A percentile compares a stretch with the other conserved stretches of the same genome.
These are phyloP conservation scores for Agapornis canus DNA, from an alignment of 2,797 vertebrate genomes.

Conservation along the genomic window DNA sequence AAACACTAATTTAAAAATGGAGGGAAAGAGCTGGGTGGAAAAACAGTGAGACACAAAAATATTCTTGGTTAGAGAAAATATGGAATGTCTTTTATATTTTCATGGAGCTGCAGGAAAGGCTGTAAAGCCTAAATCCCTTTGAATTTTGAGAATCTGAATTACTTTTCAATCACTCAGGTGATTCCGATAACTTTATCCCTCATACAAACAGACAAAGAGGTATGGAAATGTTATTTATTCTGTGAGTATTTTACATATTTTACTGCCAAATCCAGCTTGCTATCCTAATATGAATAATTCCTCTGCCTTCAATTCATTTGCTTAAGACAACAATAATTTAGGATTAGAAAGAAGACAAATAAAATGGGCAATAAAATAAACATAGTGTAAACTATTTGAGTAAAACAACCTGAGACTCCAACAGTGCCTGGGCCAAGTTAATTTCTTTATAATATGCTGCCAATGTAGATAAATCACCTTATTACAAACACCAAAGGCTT, in stretches of 20 bases:
- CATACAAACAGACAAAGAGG: slow-evolving; percentile 3
- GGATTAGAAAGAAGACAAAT: slow-evolving; percentile 33
- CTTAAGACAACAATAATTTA: slow-evolving; percentile 33
- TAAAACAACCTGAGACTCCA: neutral
- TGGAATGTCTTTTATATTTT: neutral
- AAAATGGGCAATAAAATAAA: neutral
- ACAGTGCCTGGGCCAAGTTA: neutral
- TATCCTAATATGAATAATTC: neutral
- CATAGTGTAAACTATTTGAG: neutral
- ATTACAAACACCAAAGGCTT: neutral
- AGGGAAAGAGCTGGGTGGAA: neutral
- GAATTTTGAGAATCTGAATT: neutral
- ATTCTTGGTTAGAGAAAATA: neutral
- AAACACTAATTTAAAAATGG: neutral
- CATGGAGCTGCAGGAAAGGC: neutral
- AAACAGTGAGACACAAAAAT: neutral
- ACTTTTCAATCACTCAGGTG: neutral
- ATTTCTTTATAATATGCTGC: neutral
- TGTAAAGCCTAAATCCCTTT: slow-evolving; percentile 17
- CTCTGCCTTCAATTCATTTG: slow-evolving; percentile 3
- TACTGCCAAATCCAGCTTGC: slow-evolving; percentile 6
- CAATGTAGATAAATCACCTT: neutral
- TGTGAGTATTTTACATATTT: slow-evolving; percentile 2
- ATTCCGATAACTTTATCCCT: slow-evolving; percentile 34
- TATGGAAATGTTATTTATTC: neutral